Conservation (phyloP, 2,888 invertebrate genomes). For the Caenorhabditis sinica region DNA sequence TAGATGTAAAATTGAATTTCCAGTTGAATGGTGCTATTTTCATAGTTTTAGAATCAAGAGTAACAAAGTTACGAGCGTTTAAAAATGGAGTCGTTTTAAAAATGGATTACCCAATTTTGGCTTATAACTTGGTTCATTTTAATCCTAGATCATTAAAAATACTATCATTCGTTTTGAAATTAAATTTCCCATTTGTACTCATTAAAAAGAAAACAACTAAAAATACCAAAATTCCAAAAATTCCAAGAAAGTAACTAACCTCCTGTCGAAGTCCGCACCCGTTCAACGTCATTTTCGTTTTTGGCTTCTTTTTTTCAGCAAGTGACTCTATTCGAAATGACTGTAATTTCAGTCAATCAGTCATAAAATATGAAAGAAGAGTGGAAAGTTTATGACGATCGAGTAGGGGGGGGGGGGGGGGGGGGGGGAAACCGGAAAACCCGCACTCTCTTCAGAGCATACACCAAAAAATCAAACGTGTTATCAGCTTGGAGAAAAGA, state of each 20-base stretch:
- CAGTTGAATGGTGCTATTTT: not conserved
- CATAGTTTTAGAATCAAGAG: too few relatives aligned
- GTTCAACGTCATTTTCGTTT: conserved; percentile 23
- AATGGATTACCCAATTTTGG: too few relatives aligned
- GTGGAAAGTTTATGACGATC: conserved; percentile 29
- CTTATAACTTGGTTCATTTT: too few relatives aligned
- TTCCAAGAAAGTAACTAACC: conserved; percentile 22
- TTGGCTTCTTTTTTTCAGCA: not conserved
- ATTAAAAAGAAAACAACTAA: not conserved
- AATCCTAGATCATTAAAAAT: too few relatives aligned
- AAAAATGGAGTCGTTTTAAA: too few relatives aligned
- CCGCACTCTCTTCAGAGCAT: not conserved
- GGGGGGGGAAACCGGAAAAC: conserved; percentile 40
- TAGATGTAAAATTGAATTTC: not conserved
- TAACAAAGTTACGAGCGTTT: too few relatives aligned
- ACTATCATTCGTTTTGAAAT: too few relatives aligned
- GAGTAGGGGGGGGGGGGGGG: not conserved
- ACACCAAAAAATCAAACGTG: conserved; percentile 42
- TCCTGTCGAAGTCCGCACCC: conserved; percentile 60
- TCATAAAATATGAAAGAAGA: conserved; percentile 18
- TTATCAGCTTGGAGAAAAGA: conserved; percentile 32
- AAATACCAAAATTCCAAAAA: not conserved
- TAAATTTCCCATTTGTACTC: too few relatives aligned
- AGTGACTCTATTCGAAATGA: conserved; percentile 15
- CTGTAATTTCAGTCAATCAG: conserved; percentile 32